These are phyloP conservation scores for Plecotus auritus DNA, from an alignment of 2,113 vertebrate genomes.

Conservation along the genomic window DNA sequence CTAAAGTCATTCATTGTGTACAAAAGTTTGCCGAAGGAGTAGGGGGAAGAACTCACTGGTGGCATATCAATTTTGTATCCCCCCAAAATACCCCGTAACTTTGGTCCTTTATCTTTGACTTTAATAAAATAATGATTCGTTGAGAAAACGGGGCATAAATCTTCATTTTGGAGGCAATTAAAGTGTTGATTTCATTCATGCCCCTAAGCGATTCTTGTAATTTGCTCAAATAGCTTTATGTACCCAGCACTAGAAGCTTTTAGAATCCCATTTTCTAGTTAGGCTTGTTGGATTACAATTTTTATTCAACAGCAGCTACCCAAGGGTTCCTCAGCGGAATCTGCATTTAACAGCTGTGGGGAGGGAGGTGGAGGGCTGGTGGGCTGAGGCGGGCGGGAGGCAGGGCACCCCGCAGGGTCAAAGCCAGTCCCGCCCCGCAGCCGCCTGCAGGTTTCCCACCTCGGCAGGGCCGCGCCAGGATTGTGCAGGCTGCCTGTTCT, in stretches of 20 bases:
- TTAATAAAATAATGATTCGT: conserved; percentile 87
- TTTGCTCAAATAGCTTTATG: conserved; percentile 93
- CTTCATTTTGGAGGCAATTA: conserved; percentile 99
- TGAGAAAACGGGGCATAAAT: conserved; percentile 92
- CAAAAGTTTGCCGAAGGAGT: conserved; percentile 1
- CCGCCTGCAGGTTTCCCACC: not conserved
- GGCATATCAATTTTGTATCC: not conserved
- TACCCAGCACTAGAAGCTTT: conserved; percentile 91
- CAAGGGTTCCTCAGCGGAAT: conserved; percentile 50
- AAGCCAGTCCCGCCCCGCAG: not conserved
- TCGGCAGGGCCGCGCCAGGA: not conserved
- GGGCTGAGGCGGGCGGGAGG: not conserved
- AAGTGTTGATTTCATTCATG: conserved; percentile 93
- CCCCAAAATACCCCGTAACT: conserved; percentile 36
- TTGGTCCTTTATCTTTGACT: conserved; percentile 77
- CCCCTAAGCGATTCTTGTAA: conserved; percentile 92
- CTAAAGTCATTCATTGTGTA: not conserved
- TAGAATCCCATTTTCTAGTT: conserved; percentile 90
- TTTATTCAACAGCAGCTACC: conserved; percentile 76
- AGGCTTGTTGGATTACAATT: conserved; percentile 87
- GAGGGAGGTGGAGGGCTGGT: not conserved
- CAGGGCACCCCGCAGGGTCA: not conserved
- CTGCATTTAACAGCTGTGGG: conserved; percentile 41
- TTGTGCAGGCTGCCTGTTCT: not conserved
- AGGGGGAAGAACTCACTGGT: not conserved